Percentiles rank a stretch among this genome's conserved stretches.
These are phyloP conservation scores for Hecatera dysodea DNA, from an alignment of 2,888 invertebrate genomes.

Conservation along the genomic window DNA sequence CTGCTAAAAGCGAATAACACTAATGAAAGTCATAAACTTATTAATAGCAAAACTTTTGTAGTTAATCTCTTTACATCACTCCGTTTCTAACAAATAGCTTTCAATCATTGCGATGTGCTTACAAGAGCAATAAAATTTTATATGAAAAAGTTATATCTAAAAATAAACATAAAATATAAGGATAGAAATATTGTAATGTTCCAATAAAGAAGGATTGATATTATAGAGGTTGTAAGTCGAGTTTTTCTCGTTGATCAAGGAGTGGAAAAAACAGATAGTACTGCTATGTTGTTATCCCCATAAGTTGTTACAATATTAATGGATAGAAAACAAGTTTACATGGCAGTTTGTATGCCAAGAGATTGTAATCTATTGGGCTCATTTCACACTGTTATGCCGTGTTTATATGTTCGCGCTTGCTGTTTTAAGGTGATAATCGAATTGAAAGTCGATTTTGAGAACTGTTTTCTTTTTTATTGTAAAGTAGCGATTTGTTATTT, in stretches of 20 bases:
- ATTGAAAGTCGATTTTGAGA: too few relatives aligned
- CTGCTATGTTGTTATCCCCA: slow-evolving; percentile 20
- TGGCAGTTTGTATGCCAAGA: slow-evolving; percentile 45
- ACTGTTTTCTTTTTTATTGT: too few relatives aligned
- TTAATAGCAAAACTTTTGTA: slow-evolving; percentile 63
- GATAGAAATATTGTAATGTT: slow-evolving; percentile 58
- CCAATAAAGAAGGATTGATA: slow-evolving; percentile 50
- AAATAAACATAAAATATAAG: slow-evolving; percentile 56
- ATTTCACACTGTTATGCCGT: slow-evolving; percentile 19
- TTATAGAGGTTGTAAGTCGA: slow-evolving; percentile 36
- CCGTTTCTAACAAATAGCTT: slow-evolving; percentile 46
- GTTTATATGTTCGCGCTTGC: slow-evolving; percentile 36
- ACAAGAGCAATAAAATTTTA: slow-evolving; percentile 63
- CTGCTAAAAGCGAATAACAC: slow-evolving; percentile 57
- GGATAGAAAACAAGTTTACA: slow-evolving; percentile 46
- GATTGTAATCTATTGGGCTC: slow-evolving; percentile 46
- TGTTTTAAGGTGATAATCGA: slow-evolving; percentile 8
- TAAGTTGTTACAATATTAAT: slow-evolving; percentile 48
- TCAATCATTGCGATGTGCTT: slow-evolving; percentile 58
- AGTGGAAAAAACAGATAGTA: slow-evolving; percentile 39
- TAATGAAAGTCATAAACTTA: slow-evolving; percentile 59
- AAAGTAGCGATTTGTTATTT: too few relatives aligned
- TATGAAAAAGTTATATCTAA: slow-evolving; percentile 60
- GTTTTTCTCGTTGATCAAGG: slow-evolving; percentile 48
- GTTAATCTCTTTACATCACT: slow-evolving; percentile 61